Evolutionary conservation across 2,888 invertebrate genomes (phyloP), one percentile per base, ranked within the genome.

Genomic region (Bimastos eiseni): DNA sequence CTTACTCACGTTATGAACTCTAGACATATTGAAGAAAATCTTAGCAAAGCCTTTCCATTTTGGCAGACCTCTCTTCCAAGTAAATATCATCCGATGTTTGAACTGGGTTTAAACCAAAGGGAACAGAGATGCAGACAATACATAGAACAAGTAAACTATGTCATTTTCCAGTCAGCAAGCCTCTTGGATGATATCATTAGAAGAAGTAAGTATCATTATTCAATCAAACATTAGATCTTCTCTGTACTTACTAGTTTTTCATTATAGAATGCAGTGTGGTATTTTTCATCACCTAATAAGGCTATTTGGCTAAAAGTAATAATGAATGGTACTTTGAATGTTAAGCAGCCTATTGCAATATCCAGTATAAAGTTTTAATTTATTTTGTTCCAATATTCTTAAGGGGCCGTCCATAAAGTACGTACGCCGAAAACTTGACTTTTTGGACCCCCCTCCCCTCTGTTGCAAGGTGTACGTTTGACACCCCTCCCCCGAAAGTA

Each of bases 51-150:
- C 49, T 49, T 70, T 17, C 4, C 34, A 0, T 44, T 34, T 44
- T 88, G 24, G n/a, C n/a, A 88, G 41, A 88, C 30, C 33, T 88
- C 37, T 24, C 37, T 38, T 33, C 83, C 91, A 84, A 36, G 70
- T 38, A 41, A 89, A 55, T 34, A 36, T 88, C 86, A 89, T 41
- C 86, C 37, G n/a, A 89, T 83, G 84, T 91, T 90, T 37, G 37
- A 83, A 34, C 33, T 90, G 41, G 93, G 93, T n/a, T 91, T 94
- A 24, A 92, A 92, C 11, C 91, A 91, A 19, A 92, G 93, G 83
- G 93, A 93, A 37, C 92, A 93, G 44, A 93, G 92, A 41, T 94
- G 94, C 92, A 83, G 92, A 24, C 89, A 90, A 33, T 94, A 93
- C 90, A 92, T 93, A 55, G 90, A 91, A 36, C 94, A 94, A 93